Evolutionary conservation across 2,113 vertebrate species (phyloP), one percentile per base, ranked within the genome.

Genomic region (Hyaena hyaena): DNA sequence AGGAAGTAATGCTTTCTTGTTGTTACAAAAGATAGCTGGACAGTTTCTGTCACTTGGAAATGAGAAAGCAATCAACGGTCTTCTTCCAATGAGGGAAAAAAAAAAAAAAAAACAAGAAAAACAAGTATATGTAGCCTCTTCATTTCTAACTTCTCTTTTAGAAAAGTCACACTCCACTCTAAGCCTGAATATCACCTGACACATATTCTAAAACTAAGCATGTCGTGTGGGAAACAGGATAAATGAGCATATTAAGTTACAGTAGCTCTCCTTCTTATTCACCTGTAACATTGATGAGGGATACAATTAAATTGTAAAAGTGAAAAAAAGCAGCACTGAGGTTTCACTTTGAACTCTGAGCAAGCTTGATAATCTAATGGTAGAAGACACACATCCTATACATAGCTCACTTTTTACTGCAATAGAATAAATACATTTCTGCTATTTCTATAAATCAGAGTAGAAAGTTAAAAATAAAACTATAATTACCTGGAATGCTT

Each of bases 381-480:
- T 23, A 81, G 45, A 50, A 69, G 31, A 77, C 33, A 90, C 3
- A 65, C 4, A 43, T 43, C 11, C 21, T 69, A 39, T 8, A 48
- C 15, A 5, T 58, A 14, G 35, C 50, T 86, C 39, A 50, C 26
- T 68, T 74, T 95, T 81, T 81, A 89, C 71, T 58, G n/a, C 10
- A 85, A 53, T 31, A 79, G 74, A 89, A 74, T 24, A 85, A 93
- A 71, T 33, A 86, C 4, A 81, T 10, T 85, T 76, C 35, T 80
- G 7, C 15, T 61, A 65, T 19, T 55, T 92, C 83, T 76, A 43
- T 58, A 61, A 66, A 73, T 5, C 61, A 87, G 2, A 84, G 50
- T 55, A 81, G 10, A 84, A 79, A 95, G 69, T 23, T 71, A 58
- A 86, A 77, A 63, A 14, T 35, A 96, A 35, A 96, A 93, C 24